Evolutionary conservation across 2,113 vertebrate species (phyloP).

Genomic region (Mustela nigripes): DNA sequence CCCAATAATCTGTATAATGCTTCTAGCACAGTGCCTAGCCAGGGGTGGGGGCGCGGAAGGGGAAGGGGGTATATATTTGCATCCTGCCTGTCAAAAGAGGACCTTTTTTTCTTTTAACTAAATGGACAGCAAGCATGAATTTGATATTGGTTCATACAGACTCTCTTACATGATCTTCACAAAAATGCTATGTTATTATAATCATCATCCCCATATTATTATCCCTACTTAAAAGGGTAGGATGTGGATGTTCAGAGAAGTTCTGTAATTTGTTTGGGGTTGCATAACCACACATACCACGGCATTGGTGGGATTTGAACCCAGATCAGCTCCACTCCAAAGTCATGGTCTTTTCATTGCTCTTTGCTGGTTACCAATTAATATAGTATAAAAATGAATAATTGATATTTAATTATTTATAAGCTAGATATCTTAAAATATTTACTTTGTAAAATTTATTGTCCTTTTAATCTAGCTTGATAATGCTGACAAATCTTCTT

Average conservation of each 20-base stretch:
- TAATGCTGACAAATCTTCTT: background rate
- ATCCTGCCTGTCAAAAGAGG: background rate
- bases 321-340: background rate
- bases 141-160: conserved; percentile 4
- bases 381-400: background rate
- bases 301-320: background rate
- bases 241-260: background rate
- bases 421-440: background rate
- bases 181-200: background rate
- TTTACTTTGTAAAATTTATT: conserved; percentile 27
- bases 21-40: background rate
- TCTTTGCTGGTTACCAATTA: conserved; percentile 13
- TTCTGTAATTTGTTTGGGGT: background rate
- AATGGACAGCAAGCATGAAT: background rate
- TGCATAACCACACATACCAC: background rate
- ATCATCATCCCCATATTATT: background rate
- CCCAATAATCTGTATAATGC: background rate
- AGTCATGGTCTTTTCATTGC: background rate
- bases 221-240: background rate
- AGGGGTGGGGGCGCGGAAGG: too few species aligned
- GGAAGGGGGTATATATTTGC: background rate
- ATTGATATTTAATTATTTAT: background rate
- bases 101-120: background rate
- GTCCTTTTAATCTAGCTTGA: background rate
- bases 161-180: background rate